These are phyloP conservation scores for Lithophane semibrunnea DNA, from an alignment of 2,888 invertebrate species.

Conservation along the genomic window DNA sequence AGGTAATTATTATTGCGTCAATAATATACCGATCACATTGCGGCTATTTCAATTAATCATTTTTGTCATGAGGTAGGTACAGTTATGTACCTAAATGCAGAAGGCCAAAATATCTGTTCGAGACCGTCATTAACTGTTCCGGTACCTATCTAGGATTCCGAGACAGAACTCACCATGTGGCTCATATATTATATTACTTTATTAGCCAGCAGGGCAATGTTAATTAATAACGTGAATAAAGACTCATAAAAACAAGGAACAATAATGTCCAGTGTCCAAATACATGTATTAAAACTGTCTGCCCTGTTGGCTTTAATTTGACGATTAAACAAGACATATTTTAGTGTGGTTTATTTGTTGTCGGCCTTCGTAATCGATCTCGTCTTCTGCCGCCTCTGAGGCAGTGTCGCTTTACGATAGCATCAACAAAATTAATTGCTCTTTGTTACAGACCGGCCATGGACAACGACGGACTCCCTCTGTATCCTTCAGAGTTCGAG, in stretches of 20 bases:
- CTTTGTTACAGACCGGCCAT: conserved; percentile 52
- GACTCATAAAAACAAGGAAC: not conserved
- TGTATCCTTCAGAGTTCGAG: conserved; percentile 56
- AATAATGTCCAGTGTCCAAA: not conserved
- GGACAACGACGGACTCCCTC: conserved; percentile 62
- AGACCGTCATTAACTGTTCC: not conserved
- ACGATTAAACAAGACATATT: not conserved
- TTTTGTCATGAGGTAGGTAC: no score
- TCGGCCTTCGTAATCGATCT: not conserved
- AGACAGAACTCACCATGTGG: not conserved
- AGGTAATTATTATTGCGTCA: not conserved
- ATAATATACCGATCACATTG: not conserved
- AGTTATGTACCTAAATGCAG: not conserved
- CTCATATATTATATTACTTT: not conserved
- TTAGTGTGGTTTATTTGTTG: not conserved
- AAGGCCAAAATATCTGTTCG: not conserved
- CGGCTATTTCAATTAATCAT: not conserved
- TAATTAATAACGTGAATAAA: not conserved
- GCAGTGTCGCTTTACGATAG: not conserved
- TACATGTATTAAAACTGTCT: not conserved
- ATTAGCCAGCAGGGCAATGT: not conserved
- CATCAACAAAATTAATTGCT: not conserved
- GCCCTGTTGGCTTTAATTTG: not conserved
- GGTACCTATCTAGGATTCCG: not conserved
- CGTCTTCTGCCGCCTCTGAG: not conserved